These are phyloP conservation scores for Grus americana DNA, from an alignment of 2,113 vertebrate species.

Conservation along the genomic window DNA sequence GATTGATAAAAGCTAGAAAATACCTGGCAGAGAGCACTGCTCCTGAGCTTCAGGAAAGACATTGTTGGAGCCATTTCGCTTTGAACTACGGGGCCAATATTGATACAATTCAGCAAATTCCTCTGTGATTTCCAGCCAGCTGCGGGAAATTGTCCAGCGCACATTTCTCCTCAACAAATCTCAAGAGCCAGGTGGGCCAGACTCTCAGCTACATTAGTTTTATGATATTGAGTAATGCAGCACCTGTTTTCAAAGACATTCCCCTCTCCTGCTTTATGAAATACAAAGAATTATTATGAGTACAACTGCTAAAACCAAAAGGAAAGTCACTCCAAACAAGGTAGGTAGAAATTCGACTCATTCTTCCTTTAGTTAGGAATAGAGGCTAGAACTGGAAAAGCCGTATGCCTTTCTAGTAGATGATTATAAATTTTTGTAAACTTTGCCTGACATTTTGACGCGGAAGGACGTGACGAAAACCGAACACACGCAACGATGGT, in stretches of 20 bases:
- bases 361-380: not conserved
- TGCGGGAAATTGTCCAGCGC: not conserved
- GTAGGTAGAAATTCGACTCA: not conserved
- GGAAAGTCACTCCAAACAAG: not conserved
- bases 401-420: not conserved
- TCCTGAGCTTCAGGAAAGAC: not conserved
- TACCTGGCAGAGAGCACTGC: not conserved
- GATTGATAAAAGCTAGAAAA: not conserved
- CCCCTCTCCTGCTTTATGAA: not conserved
- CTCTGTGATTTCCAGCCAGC: not conserved
- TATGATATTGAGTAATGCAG: not conserved
- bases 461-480: not conserved
- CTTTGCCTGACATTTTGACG: not conserved
- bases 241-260: not conserved
- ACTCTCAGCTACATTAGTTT: not conserved
- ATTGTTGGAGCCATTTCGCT: not conserved
- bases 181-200: not conserved
- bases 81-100: not conserved
- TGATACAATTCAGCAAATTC: not conserved
- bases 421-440: not conserved
- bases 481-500: fast-evolving
- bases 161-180: too few species aligned
- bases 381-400: not conserved
- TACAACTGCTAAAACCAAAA: not conserved
- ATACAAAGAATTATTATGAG: not conserved